These are phyloP conservation scores for Kuschelorhynchus macadamiae DNA, from an alignment of 2,888 invertebrate genomes.

Conservation along the genomic window DNA sequence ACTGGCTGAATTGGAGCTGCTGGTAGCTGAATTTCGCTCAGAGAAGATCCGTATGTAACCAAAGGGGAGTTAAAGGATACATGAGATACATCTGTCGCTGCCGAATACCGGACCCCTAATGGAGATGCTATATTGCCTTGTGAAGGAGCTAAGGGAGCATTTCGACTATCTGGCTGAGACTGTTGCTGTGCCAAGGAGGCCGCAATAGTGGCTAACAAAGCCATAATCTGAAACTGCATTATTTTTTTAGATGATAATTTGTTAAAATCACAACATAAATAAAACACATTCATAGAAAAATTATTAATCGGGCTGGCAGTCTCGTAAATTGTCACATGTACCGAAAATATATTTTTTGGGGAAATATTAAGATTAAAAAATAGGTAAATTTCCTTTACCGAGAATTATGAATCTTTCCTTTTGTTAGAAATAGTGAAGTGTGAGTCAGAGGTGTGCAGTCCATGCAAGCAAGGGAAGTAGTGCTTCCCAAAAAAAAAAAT, in stretches of 20 bases:
- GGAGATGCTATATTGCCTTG: slow-evolving; percentile 68
- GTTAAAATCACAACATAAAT: background rate
- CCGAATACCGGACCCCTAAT: slow-evolving; percentile 62
- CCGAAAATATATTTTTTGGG: too few relatives aligned
- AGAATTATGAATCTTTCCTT: too few relatives aligned
- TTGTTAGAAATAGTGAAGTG: too few relatives aligned
- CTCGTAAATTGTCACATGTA: too few relatives aligned
- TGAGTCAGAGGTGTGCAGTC: too few relatives aligned
- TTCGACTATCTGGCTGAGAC: slow-evolving; percentile 11
- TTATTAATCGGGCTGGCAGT: too few relatives aligned
- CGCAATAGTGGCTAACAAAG: slow-evolving; percentile 70
- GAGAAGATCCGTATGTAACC: slow-evolving; percentile 54
- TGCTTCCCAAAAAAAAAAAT: too few relatives aligned
- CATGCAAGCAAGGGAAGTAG: too few relatives aligned
- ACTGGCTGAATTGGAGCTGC: slow-evolving; percentile 42
- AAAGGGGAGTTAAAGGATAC: slow-evolving; percentile 70
- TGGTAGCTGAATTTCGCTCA: slow-evolving; percentile 49
- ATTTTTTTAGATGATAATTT: background rate
- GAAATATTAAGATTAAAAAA: too few relatives aligned
- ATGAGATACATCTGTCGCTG: slow-evolving; percentile 73
- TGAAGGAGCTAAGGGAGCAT: slow-evolving; percentile 63
- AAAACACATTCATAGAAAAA: too few relatives aligned
- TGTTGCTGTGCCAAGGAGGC: slow-evolving; percentile 63
- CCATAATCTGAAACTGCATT: slow-evolving; percentile 16
- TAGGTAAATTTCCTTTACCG: too few relatives aligned